phyloP scores from a whole-genome alignment of 2,113 vertebrate genomes.

The Scophthalmus maximus region DNA sequence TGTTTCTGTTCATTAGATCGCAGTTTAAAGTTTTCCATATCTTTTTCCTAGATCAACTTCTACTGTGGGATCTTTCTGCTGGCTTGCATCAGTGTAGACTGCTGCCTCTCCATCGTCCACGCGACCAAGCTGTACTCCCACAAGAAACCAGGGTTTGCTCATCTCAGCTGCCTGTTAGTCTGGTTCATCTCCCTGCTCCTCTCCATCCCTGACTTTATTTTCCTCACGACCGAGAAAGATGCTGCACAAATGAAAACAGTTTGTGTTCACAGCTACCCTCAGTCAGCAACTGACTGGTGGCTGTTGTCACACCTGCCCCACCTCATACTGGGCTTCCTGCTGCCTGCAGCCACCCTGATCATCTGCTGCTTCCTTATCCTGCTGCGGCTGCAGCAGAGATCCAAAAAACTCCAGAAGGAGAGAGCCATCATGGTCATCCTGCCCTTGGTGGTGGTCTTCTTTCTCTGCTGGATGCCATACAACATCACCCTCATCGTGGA shows the following conservation, averaged over 20 bases:
- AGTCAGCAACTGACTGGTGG: constrained; percentile 16
- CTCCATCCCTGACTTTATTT: constrained; percentile 79
- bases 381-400: constrained; percentile 47
- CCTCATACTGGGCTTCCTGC: constrained; percentile 79
- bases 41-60: constrained; percentile 81
- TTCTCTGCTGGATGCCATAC: constrained; percentile 88
- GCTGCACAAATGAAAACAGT: background rate
- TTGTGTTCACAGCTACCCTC: constrained; percentile 68
- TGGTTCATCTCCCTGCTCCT: constrained; percentile 82
- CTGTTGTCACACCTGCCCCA: constrained; percentile 66
- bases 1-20: background rate
- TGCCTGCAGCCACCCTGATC: constrained; percentile 74
- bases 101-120: constrained; percentile 78
- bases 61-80: constrained; percentile 85
- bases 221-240: background rate
- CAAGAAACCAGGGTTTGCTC: constrained; percentile 29
- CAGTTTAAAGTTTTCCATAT: background rate
- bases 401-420: constrained; percentile 62
- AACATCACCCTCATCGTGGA: constrained; percentile 83
- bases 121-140: constrained; percentile 72
- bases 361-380: constrained; percentile 77
- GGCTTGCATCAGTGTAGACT: constrained; percentile 81
- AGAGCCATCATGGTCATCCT: constrained; percentile 73
- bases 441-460: constrained; percentile 79
- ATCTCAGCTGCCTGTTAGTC: constrained; percentile 68